Conservation (phyloP, 1,140 invertebrate species). For the Bombus confusus region DNA sequence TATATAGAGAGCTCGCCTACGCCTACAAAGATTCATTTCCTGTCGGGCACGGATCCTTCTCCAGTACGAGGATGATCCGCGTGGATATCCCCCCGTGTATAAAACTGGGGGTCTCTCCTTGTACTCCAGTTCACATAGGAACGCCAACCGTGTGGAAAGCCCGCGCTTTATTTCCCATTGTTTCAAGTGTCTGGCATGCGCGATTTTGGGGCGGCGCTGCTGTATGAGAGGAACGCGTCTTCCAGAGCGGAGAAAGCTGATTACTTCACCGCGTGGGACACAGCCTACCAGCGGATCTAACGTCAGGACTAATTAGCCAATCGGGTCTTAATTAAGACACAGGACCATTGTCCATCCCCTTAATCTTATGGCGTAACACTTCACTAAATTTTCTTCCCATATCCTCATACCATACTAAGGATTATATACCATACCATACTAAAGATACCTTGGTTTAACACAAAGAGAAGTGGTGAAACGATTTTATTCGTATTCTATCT, state of each 20-base stretch:
- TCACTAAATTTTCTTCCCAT: background rate
- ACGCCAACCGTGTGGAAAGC: constrained; percentile 72
- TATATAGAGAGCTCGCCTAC: constrained; percentile 71
- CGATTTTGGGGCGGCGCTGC: constrained; percentile 66
- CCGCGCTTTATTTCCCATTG: constrained; percentile 77
- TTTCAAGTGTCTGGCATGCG: constrained; percentile 51
- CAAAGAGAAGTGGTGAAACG: background rate
- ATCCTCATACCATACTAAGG: too few species aligned
- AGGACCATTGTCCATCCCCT: constrained; percentile 47
- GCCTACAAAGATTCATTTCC: constrained; percentile 62
- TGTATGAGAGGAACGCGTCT: constrained; percentile 33
- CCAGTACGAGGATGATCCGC: constrained; percentile 11
- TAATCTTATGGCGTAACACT: background rate
- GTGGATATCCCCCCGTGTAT: background rate
- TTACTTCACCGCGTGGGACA: constrained; percentile 81
- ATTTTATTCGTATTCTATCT: background rate
- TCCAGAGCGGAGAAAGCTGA: constrained; percentile 74
- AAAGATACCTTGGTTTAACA: background rate
- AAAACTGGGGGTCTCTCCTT: constrained; percentile 2
- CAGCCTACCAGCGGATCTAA: constrained; percentile 42
- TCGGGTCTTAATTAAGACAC: constrained; percentile 76
- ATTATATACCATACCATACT: too few species aligned
- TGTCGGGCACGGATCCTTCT: constrained; percentile 41
- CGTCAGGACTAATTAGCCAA: constrained; percentile 76
- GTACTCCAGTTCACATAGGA: constrained; percentile 72